Percentiles rank a stretch among this genome's conserved stretches.
These are phyloP conservation scores for Saimiri boliviensis DNA, from an alignment of 2,113 vertebrate species.

Conservation along the genomic window DNA sequence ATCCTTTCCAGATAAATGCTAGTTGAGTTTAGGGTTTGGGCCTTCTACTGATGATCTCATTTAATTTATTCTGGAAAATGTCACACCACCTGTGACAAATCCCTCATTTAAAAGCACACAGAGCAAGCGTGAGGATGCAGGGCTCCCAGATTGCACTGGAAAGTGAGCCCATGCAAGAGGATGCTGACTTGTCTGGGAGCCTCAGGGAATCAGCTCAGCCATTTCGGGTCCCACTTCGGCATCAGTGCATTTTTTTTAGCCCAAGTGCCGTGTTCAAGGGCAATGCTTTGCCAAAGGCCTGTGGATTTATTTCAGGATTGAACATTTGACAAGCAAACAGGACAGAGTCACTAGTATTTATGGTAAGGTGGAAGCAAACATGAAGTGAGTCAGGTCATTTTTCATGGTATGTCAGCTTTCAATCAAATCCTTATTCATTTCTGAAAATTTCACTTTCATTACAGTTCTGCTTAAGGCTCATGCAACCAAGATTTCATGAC, in stretches of 20 bases:
- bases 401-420: conserved; percentile 57
- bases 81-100: background rate
- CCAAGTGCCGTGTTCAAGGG: background rate
- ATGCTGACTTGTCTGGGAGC: background rate
- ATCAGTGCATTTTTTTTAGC: background rate
- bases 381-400: conserved; percentile 51
- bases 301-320: background rate
- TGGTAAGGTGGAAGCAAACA: background rate
- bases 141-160: background rate
- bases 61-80: conserved; percentile 24
- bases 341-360: background rate
- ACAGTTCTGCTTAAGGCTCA: conserved; percentile 51
- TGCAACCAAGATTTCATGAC: conserved; percentile 62
- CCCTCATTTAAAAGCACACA: background rate
- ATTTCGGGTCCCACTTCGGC: background rate
- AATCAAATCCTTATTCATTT: conserved; percentile 65
- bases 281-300: background rate
- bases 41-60: background rate
- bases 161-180: background rate
- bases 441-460: conserved; percentile 69
- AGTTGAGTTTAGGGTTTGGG: conserved; percentile 25
- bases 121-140: too few species aligned
- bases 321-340: background rate
- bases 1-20: background rate
- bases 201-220: background rate